Percentiles rank a stretch among this genome's conserved stretches.
Conservation (phyloP, 1,140 invertebrate genomes). For the Leucophenga varia region DNA sequence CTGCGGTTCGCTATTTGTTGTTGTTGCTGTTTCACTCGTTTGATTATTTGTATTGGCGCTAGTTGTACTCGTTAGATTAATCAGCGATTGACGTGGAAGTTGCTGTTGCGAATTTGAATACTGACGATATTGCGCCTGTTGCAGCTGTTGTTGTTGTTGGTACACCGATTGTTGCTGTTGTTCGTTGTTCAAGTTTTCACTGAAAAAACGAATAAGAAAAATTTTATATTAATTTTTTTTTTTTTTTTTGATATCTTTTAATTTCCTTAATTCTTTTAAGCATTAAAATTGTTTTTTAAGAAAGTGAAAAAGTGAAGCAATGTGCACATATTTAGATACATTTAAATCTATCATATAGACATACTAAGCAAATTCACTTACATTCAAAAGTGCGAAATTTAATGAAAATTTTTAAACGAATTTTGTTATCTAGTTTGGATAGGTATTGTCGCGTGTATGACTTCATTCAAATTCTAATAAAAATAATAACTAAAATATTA, state of each 20-base stretch:
- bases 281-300: no score
- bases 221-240: slow-evolving; percentile 11
- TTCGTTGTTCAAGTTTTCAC: slow-evolving; percentile 53
- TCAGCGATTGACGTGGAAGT: slow-evolving; percentile 51
- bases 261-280: no score
- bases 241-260: slow-evolving; percentile 28
- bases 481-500: no score
- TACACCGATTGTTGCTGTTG: slow-evolving; percentile 33
- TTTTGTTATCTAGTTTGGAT: no score
- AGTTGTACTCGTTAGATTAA: slow-evolving; percentile 47
- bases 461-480: no score
- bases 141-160: slow-evolving; percentile 6
- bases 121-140: slow-evolving; percentile 12
- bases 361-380: no score
- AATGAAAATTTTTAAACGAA: no score
- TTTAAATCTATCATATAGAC: no score
- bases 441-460: no score
- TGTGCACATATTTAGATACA: no score
- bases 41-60: slow-evolving; percentile 10
- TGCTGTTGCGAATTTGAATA: slow-evolving; percentile 53
- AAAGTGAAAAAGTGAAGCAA: no score
- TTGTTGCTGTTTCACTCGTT: slow-evolving; percentile 20
- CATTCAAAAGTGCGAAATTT: no score
- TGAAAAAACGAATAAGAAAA: slow-evolving; percentile 35
- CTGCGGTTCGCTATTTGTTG: neutral